phyloP scores from a whole-genome alignment of 2,113 vertebrate species.

The Pluvialis apricaria region DNA sequence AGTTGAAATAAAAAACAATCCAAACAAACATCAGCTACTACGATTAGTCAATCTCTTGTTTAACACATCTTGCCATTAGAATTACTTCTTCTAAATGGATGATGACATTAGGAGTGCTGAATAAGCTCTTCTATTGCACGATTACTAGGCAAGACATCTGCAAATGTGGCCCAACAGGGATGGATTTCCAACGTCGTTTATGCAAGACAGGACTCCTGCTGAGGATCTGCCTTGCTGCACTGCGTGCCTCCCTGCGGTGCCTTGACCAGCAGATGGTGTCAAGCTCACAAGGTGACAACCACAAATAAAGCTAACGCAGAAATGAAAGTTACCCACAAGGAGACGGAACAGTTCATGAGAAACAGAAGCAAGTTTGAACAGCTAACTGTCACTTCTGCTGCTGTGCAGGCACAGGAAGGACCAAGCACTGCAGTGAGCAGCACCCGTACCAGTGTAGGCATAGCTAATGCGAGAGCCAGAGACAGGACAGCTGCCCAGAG shows the following conservation, averaged over 20 bases:
- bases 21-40: not conserved
- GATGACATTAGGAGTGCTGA: not conserved
- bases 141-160: not conserved
- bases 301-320: not conserved
- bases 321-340: not conserved
- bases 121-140: not conserved
- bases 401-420: not conserved
- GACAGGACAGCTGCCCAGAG: not conserved
- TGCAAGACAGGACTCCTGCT: not conserved
- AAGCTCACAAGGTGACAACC: not conserved
- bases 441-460: accelerated
- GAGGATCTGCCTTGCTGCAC: accelerated
- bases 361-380: not conserved
- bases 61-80: not conserved
- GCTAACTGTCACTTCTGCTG: not conserved
- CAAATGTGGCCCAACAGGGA: not conserved
- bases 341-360: accelerated
- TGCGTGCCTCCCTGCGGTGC: accelerated
- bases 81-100: not conserved
- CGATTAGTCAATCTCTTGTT: not conserved
- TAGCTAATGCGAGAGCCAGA: accelerated
- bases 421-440: not conserved
- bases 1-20: not conserved
- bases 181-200: not conserved
- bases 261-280: not conserved